Evolutionary conservation across 2,113 vertebrate species (phyloP), one percentile per base, ranked within the genome.

Genomic region (Pelodiscus sinensis): DNA sequence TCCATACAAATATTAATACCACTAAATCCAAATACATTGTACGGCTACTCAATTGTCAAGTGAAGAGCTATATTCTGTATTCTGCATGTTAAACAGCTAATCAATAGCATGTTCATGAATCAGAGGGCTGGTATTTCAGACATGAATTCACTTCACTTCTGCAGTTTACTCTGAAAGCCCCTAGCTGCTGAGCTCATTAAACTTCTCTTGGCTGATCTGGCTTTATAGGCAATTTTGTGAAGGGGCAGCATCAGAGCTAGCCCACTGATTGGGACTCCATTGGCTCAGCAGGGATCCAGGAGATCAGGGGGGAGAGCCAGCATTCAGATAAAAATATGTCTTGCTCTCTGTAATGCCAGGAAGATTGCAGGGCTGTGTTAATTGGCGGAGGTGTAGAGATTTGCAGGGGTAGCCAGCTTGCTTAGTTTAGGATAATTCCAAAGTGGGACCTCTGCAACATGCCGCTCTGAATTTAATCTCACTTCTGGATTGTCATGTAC

Each of bases 201-300:
- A 75, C 84, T 95, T 90, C 97, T 96, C 68, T 89, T 95, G 8
- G 81, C 91, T 90, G 91, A 95, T 95, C 96, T 57, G 81, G 92
- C 91, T 97, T 97, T 94, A 86, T 82, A 89, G 93, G 95, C 97
- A 97, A 97, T 97, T 97, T 97, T 94, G 81, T 96, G 97, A 97
- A 97, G 96, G 97, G 94, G 95, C 96, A 95, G 97, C 96, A 95
- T 97, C 94, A 90, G 97, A 96, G 93, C 92, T 91, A 94, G 96
- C 94, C 97, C 93, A 93, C 96, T 98, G 97, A 98, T 98, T 98
- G 97, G 97, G 92, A 96, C 98, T 97, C 92, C 91, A 95, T 97
- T 35, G 95, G 96, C 97, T 92, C 98, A 97, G 98, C 97, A 0
- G 98, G 98, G 94, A 91, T 97, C 97, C 93, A 24, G 27, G 95